These are phyloP conservation scores for Barnardius zonarius DNA, from an alignment of 2,113 vertebrate species.

Conservation along the genomic window DNA sequence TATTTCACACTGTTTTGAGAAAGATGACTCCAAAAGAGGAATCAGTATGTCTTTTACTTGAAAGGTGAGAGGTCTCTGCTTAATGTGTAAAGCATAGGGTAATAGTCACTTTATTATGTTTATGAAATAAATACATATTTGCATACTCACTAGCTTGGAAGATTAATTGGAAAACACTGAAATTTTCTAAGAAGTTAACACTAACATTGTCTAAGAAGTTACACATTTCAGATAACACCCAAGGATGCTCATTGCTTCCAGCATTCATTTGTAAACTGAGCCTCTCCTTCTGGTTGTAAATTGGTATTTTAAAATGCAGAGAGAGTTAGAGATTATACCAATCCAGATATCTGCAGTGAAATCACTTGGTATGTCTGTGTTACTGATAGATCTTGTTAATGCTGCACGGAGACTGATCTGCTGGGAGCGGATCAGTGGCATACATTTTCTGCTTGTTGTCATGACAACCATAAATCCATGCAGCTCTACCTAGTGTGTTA, in stretches of 20 bases:
- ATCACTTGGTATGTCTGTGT: not conserved
- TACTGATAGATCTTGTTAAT: not conserved
- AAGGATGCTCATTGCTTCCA: not conserved
- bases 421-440: not conserved
- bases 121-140: not conserved
- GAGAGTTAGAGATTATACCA: not conserved
- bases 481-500: not conserved
- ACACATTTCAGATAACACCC: not conserved
- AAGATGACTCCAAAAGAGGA: not conserved
- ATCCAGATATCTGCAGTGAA: not conserved
- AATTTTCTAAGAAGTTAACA: not conserved
- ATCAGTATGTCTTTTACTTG: not conserved
- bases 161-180: not conserved
- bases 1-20: not conserved
- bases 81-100: not conserved
- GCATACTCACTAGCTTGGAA: not conserved
- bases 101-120: not conserved
- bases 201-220: not conserved
- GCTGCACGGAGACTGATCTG: not conserved
- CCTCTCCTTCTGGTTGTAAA: not conserved
- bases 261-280: not conserved
- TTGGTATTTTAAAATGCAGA: not conserved
- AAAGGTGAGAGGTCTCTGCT: not conserved
- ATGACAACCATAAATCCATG: constrained; percentile 16
- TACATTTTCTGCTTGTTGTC: constrained; percentile 45